A percentile compares a stretch with the other conserved stretches of the same genome.
Evolutionary conservation across 1,140 invertebrate species (phyloP).

Genomic region (Lineus longissimus): DNA sequence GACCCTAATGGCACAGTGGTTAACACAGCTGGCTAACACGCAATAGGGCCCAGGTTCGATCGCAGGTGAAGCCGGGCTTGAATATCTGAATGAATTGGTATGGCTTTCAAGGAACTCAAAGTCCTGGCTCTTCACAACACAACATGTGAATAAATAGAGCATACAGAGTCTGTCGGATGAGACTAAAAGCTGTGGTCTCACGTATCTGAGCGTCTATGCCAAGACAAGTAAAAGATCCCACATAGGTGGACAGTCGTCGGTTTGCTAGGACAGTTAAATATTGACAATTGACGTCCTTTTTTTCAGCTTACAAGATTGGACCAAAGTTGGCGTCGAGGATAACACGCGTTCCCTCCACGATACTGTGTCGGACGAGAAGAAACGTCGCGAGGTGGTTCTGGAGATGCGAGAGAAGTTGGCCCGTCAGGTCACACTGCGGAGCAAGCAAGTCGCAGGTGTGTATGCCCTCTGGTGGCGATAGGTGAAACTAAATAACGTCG

Average conservation of each 20-base stretch:
- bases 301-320: conserved; percentile 35
- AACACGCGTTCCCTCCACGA: conserved; percentile 26
- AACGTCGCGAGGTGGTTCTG: conserved; percentile 78
- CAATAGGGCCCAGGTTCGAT: too few relatives aligned
- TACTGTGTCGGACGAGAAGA: conserved; percentile 75
- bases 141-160: too few relatives aligned
- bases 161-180: too few relatives aligned
- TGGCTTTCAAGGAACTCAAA: background rate
- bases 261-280: background rate
- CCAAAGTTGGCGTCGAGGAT: conserved; percentile 29
- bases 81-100: background rate
- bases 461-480: too few relatives aligned
- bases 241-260: background rate
- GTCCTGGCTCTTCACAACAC: too few relatives aligned
- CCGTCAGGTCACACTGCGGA: conserved; percentile 90
- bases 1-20: background rate
- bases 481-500: too few relatives aligned
- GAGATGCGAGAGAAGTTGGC: conserved; percentile 86
- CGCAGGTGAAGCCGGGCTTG: background rate
- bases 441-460: conserved; percentile 84
- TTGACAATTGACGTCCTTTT: background rate
- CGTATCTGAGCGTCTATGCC: too few relatives aligned
- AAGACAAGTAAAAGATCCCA: too few relatives aligned
- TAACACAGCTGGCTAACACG: too few relatives aligned
- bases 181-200: too few relatives aligned